phyloP scores from a whole-genome alignment of 1,140 invertebrate species.

The Zaprionus davidi region DNA sequence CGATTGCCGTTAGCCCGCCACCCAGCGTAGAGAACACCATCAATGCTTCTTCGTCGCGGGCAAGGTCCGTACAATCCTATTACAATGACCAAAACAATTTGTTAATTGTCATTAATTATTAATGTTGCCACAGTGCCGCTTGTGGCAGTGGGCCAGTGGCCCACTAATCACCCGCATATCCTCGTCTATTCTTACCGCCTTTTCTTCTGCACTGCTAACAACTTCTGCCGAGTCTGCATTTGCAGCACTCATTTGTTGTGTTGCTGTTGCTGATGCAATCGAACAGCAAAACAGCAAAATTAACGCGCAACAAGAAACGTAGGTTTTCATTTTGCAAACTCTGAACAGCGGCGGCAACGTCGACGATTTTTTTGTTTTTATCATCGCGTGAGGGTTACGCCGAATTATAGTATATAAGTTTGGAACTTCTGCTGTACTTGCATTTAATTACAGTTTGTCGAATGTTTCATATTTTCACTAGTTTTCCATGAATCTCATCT shows the following conservation, averaged over 20 bases:
- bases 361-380: slow-evolving; percentile 33
- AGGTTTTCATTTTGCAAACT: slow-evolving; percentile 75
- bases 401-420: slow-evolving; percentile 31
- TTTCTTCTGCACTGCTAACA: slow-evolving; percentile 66
- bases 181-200: slow-evolving; percentile 48
- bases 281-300: slow-evolving; percentile 66
- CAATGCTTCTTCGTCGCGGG: slow-evolving; percentile 89
- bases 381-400: slow-evolving; percentile 25
- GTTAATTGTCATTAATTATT: slow-evolving; percentile 53
- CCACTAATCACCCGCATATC: slow-evolving; percentile 17
- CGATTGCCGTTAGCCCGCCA: slow-evolving; percentile 94
- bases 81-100: slow-evolving; percentile 35
- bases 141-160: slow-evolving; percentile 3
- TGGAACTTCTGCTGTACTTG: slow-evolving; percentile 38
- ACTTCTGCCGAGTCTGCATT: slow-evolving; percentile 75
- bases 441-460: slow-evolving; percentile 43
- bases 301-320: slow-evolving; percentile 65
- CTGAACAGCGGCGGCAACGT: slow-evolving; percentile 14
- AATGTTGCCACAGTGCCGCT: slow-evolving; percentile 8
- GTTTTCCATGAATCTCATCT: slow-evolving; percentile 27
- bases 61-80: slow-evolving; percentile 88
- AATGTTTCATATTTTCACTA: slow-evolving; percentile 62
- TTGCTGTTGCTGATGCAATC: slow-evolving; percentile 77
- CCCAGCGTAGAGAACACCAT: slow-evolving; percentile 96
- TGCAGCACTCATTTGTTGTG: slow-evolving; percentile 34